A percentile compares a stretch with the other conserved stretches of the same genome.
Conservation (phyloP, 2,888 invertebrate species). For the Hoplodrina ambigua region DNA sequence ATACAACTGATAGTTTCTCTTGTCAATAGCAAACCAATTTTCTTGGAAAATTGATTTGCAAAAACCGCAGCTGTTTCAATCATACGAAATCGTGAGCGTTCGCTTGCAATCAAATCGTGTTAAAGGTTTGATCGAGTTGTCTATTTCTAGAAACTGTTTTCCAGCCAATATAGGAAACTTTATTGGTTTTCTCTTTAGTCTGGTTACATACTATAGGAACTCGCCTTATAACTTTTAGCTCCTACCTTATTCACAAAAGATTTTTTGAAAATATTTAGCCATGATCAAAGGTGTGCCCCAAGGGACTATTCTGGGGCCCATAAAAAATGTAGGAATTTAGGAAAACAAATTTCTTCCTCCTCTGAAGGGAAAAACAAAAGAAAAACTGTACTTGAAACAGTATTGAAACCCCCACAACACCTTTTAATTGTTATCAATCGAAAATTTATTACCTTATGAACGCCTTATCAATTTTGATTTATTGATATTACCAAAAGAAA, state of each 20-base stretch:
- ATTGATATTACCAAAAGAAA: background rate
- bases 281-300: conserved; percentile 7
- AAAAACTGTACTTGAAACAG: too few species aligned
- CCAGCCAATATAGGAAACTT: background rate
- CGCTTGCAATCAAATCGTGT: conserved; percentile 17
- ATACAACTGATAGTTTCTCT: background rate
- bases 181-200: conserved; percentile 15
- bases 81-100: conserved; percentile 9
- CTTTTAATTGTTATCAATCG: background rate
- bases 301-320: conserved; percentile 4
- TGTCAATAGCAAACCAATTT: conserved; percentile 21
- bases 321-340: too few species aligned
- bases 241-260: background rate
- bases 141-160: conserved; percentile 14
- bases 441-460: background rate
- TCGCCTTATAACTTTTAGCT: too few species aligned
- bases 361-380: background rate
- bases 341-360: background rate
- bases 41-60: conserved; percentile 3
- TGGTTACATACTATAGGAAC: background rate
- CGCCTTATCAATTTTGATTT: background rate
- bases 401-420: background rate
- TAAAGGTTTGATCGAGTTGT: conserved; percentile 26
- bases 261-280: background rate
- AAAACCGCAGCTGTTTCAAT: conserved; percentile 37